Evolutionary conservation across 2,797 vertebrate genomes (phyloP).

Genomic region (Sebastolobus alascanus): DNA sequence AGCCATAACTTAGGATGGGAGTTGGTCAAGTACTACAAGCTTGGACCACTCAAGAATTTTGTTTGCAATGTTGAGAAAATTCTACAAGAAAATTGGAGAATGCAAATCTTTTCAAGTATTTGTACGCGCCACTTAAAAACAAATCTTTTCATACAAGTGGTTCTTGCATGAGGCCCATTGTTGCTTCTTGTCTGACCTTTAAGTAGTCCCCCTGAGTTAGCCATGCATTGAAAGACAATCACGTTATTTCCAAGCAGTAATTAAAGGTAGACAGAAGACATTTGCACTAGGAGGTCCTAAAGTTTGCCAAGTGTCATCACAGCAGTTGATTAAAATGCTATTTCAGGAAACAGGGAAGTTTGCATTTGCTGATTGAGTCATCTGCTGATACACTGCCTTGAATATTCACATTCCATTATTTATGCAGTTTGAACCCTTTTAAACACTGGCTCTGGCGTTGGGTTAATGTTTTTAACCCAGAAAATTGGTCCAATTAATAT

Average conservation of each 20-base stretch:
- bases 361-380: constrained; percentile 19
- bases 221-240: constrained; percentile 23
- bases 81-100: neutral
- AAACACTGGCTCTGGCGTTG: neutral
- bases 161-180: constrained; percentile 1
- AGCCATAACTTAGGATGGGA: neutral
- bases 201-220: neutral
- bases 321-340: constrained; percentile 48
- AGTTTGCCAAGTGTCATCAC: constrained; percentile 36
- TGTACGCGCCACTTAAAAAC: neutral
- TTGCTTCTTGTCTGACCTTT: constrained; percentile 9
- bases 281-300: constrained; percentile 31
- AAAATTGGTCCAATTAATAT: constrained; percentile 30
- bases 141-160: neutral
- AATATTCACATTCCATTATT: constrained; percentile 14
- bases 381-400: constrained; percentile 13
- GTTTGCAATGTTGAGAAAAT: neutral
- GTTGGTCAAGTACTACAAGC: neutral
- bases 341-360: constrained; percentile 39
- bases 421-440: constrained; percentile 10
- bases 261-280: constrained; percentile 38
- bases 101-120: neutral
- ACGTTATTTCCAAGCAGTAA: constrained; percentile 25
- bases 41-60: neutral
- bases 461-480: constrained; percentile 8